phyloP scores from a whole-genome alignment of 2,113 vertebrate species.

The Rafetus swinhoei region DNA sequence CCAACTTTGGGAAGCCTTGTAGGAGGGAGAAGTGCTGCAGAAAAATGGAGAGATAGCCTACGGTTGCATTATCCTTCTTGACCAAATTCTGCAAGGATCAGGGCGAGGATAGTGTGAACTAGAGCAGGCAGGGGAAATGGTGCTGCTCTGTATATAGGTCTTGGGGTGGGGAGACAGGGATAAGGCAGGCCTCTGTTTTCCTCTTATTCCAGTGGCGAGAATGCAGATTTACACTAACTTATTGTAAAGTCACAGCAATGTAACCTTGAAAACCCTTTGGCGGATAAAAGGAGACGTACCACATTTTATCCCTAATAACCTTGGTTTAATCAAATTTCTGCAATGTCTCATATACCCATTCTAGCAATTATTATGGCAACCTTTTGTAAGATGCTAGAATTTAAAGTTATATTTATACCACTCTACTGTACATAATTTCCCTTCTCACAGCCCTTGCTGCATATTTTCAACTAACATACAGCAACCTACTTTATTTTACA shows the following conservation, averaged over 20 bases:
- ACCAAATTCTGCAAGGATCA: background rate
- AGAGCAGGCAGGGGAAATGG: background rate
- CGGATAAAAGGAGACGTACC: background rate
- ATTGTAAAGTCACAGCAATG: background rate
- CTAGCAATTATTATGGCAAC: background rate
- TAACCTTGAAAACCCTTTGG: background rate
- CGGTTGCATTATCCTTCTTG: fast-evolving
- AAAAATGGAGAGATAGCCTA: background rate
- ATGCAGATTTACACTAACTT: background rate
- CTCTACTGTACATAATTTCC: background rate
- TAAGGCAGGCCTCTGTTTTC: background rate
- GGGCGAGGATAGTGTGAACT: fast-evolving
- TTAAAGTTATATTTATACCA: background rate
- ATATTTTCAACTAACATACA: background rate
- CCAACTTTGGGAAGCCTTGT: fast-evolving
- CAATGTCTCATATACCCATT: background rate
- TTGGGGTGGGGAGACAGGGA: background rate
- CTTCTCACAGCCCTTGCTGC: background rate
- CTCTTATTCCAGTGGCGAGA: background rate
- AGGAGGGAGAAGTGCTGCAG: background rate
- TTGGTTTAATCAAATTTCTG: background rate
- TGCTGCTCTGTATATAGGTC: background rate
- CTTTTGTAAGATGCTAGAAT: background rate
- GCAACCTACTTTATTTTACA: background rate
- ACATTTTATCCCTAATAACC: background rate